phyloP scores from a whole-genome alignment of 1,140 invertebrate genomes.

The Steinernema khuongi region DNA sequence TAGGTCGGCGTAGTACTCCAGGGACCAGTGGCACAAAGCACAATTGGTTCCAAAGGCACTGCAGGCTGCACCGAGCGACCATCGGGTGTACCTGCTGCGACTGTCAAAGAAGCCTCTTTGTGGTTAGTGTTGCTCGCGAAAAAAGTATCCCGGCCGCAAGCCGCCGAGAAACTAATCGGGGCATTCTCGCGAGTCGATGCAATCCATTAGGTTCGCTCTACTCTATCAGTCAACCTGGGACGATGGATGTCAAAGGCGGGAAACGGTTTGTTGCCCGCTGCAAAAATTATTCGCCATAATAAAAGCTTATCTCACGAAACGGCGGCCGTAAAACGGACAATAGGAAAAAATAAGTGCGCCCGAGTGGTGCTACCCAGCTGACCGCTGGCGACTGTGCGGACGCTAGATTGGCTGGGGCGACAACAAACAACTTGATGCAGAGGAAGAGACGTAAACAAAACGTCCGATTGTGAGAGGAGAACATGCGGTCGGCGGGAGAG shows the following conservation, averaged over 20 bases:
- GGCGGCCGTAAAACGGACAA: no score
- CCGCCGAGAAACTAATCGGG: constrained; percentile 4
- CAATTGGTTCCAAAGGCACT: neutral
- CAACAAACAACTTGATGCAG: neutral
- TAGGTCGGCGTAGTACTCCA: neutral
- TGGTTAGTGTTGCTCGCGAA: neutral
- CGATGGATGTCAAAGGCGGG: neutral
- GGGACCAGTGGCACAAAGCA: neutral
- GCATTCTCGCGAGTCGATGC: neutral
- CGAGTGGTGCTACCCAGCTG: no score
- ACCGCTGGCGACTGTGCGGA: no score
- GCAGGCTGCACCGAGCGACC: no score
- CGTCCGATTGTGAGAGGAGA: neutral
- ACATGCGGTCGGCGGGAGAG: neutral
- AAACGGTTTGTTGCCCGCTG: no score
- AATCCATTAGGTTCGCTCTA: neutral
- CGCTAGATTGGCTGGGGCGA: neutral
- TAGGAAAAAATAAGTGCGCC: neutral
- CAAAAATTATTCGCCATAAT: no score
- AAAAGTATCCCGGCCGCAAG: constrained; percentile 4
- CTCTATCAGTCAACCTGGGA: neutral
- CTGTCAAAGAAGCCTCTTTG: neutral
- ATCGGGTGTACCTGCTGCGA: neutral
- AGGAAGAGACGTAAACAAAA: neutral
- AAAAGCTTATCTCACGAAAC: no score